phyloP scores from a whole-genome alignment of 2,113 vertebrate genomes.

The Gadus chalcogrammus region DNA sequence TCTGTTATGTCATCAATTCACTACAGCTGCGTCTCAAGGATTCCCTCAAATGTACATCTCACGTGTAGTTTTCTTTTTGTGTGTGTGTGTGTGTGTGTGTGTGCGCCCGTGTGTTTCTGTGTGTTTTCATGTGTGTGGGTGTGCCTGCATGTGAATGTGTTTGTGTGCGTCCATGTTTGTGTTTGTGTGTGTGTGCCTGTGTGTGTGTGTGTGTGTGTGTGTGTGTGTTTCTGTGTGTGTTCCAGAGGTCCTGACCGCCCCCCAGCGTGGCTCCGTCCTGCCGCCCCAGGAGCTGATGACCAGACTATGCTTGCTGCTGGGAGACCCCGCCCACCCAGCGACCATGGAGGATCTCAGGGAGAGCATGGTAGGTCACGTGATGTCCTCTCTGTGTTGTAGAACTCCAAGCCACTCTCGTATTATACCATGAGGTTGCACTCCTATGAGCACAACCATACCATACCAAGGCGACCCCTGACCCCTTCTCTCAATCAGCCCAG shows the following conservation, averaged over 20 bases:
- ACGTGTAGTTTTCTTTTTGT: background rate
- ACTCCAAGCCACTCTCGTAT: no score
- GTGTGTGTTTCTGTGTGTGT: constrained; percentile 47
- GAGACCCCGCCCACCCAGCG: constrained; percentile 89
- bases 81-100: background rate
- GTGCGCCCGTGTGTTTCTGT: background rate
- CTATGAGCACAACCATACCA: no score
- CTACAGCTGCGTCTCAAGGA: no score
- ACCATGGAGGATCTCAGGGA: constrained; percentile 89
- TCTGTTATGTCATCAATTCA: no score
- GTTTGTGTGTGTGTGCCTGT: background rate
- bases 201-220: constrained; percentile 7
- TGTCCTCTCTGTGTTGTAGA: no score
- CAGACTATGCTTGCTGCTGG: constrained; percentile 94
- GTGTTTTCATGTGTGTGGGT: background rate
- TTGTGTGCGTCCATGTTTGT: constrained; percentile 1
- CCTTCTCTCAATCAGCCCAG: no score
- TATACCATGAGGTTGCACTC: no score
- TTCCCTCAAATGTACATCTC: no score
- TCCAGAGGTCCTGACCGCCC: constrained; percentile 84
- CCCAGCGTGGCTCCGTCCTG: constrained; percentile 86
- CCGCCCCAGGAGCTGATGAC: constrained; percentile 98
- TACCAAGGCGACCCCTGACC: no score
- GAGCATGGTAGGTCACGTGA: constrained; percentile 77
- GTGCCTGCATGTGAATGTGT: background rate